phyloP scores from a whole-genome alignment of 2,888 invertebrate genomes.

The Caenorhabditis sp. region DNA sequence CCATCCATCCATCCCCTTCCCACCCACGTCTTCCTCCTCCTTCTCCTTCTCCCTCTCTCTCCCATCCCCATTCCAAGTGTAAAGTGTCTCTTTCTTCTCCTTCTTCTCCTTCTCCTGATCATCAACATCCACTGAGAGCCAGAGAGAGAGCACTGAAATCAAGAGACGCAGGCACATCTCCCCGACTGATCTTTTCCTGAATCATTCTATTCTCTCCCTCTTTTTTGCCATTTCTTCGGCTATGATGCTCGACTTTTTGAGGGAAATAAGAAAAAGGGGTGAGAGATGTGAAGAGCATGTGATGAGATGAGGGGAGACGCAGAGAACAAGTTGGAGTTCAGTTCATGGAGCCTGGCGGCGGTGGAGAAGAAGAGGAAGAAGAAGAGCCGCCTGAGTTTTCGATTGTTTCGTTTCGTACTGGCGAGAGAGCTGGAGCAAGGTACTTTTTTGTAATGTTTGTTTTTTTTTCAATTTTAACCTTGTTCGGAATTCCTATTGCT shows the following conservation, averaged over 20 bases:
- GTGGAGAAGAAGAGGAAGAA: too few relatives aligned
- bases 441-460: slow-evolving; percentile 14
- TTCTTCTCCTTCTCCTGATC: slow-evolving; percentile 6
- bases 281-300: neutral
- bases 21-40: slow-evolving; percentile 22
- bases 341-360: slow-evolving; percentile 38
- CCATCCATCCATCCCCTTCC: slow-evolving; percentile 7
- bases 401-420: slow-evolving; percentile 30
- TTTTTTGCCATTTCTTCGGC: slow-evolving; percentile 40
- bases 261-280: slow-evolving; percentile 4
- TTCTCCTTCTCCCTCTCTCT: slow-evolving; percentile 1
- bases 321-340: slow-evolving; percentile 48
- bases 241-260: slow-evolving; percentile 18
- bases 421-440: slow-evolving; percentile 14
- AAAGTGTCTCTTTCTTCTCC: slow-evolving; percentile 26
- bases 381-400: slow-evolving; percentile 26
- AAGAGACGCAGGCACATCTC: slow-evolving; percentile 12
- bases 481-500: too few relatives aligned
- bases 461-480: too few relatives aligned
- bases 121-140: slow-evolving; percentile 16
- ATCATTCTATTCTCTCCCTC: slow-evolving; percentile 16
- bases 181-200: neutral
- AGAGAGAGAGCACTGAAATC: slow-evolving; percentile 13
- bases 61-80: slow-evolving; percentile 17
- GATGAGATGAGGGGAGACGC: slow-evolving; percentile 21